Evolutionary conservation across 2,888 invertebrate species (phyloP), one percentile per base, ranked within the genome.

Genomic region (Orchesella flavescens): DNA sequence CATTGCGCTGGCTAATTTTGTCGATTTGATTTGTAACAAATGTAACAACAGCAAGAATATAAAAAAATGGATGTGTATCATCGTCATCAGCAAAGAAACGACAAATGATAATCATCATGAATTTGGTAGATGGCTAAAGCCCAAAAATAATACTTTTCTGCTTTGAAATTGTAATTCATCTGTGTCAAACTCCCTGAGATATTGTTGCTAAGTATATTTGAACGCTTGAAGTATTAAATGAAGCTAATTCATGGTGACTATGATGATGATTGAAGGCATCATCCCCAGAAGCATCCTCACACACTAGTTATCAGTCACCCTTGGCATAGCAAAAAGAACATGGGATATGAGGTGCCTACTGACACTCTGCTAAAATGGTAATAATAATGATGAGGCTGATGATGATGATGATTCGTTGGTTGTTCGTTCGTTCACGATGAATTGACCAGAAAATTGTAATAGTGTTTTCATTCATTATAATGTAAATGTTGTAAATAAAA

Each of bases 31-130:
- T 34, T 34, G 34, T 34, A 34, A 4, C 3, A 43, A 44, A 44
- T 66, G 65, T 66, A 44, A 19, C 46, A 68, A 9, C 34, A 34
- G 66, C 0, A 66, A 66, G 15, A 10, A 1, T 1, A 66, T 9
- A 13, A 5, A 53, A 53, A 53, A 53, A 53, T 53, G 34, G 34
- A 34, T 34, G 74, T 65, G 49, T 15, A 49, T 49, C 49, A 49
- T 3, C 19, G 15, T 7, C 7, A 77, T 78, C 44, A 65, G n/a
- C 61, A 49, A 44, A 24, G 53, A 59, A 34, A 34, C 7, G 34
- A 66, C 55, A 76, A 73, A 77, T 68, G 66, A 68, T 55, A 69
- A 77, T 68, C 46, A 77, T 77, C 77, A 71, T 78, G 69, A 78
- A 61, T 63, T 71, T 24, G 23, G 19, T 63, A 34, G 19, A 76